Base-by-base conservation (phyloP, 2,797 vertebrate species). In the Acomys russatus region DNA sequence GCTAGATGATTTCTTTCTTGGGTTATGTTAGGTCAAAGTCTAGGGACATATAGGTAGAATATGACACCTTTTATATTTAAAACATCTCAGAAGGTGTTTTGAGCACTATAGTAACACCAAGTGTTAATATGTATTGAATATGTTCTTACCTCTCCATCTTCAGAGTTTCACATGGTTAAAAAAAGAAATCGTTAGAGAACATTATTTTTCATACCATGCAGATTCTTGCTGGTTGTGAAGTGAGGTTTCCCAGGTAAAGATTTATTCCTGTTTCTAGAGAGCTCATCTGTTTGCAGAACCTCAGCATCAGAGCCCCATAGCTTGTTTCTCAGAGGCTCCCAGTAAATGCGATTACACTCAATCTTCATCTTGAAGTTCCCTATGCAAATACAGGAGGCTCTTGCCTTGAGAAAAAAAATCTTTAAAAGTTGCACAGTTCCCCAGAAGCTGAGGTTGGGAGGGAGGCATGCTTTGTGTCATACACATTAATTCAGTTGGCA, bases 401-500 rank as follows among this genome's bases (percentile, higher is more conserved):
- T 98, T 98, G 98, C 98, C 97, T 97, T 98, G 97, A 99, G 99
- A 98, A 98, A 51, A 76, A 76, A 98, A 98, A 98, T 98, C 98
- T 97, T 97, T 97, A 98, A 98, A 99, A 99, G 99, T 99, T 98
- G 98, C 96, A 97, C 98, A 98, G 97, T 98, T 98, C 98, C 98
- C 98, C 98, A 98, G 98, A 98, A 98, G 98, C 98, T 98, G 98
- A 98, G 98, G 99, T 99, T 98, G 99, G 98, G 98, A 99, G 99
- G 99, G 98, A 98, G 98, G 99, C 98, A 98, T 85, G 95, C 97
- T 98, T 99, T 99, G 99, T 99, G 98, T 99, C 99, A 98, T 98
- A 98, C 96, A 90, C 99, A 99, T 99, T 99, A 99, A 99, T 99
- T 99, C 99, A 99, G 99, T 98, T 99, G 99, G 99, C 99, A 99